Evolutionary conservation across 2,113 vertebrate species (phyloP).

Genomic region (Dasyprocta punctata): DNA sequence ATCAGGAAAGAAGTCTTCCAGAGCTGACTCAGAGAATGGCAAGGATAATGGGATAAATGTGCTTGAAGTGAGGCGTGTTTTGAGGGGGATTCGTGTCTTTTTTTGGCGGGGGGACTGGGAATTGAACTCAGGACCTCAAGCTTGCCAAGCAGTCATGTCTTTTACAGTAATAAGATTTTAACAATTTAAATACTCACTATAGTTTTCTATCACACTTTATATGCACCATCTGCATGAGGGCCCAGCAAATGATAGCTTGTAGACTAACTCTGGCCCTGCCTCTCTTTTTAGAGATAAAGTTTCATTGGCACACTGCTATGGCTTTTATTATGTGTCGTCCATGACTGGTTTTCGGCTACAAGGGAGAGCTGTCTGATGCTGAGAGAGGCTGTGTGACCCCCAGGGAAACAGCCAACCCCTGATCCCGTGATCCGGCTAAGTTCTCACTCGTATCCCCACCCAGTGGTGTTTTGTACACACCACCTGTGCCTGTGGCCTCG

Average conservation of each 20-base stretch:
- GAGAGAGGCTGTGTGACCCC: not conserved
- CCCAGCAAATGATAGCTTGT: not conserved
- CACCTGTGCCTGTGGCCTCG: not conserved
- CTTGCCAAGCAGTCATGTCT: not conserved
- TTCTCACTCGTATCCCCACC: not conserved
- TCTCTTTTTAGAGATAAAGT: slow-evolving; percentile 8
- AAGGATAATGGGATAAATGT: not conserved
- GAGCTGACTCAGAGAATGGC: not conserved
- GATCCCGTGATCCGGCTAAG: not conserved
- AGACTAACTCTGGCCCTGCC: not conserved
- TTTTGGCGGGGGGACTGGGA: too few relatives aligned
- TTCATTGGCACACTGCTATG: not conserved
- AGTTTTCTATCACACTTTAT: not conserved
- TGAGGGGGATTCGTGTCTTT: not conserved
- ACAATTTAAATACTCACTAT: not conserved
- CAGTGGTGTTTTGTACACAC: not conserved
- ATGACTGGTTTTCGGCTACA: not conserved
- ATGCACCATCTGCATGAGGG: not conserved
- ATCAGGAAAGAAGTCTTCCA: not conserved
- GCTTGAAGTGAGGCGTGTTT: not conserved
- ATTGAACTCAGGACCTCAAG: too few relatives aligned
- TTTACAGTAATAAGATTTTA: not conserved
- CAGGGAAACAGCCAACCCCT: not conserved
- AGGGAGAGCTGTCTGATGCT: not conserved
- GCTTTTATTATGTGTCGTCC: not conserved